Evolutionary conservation across 2,113 vertebrate species (phyloP).

Genomic region (Mugil cephalus): DNA sequence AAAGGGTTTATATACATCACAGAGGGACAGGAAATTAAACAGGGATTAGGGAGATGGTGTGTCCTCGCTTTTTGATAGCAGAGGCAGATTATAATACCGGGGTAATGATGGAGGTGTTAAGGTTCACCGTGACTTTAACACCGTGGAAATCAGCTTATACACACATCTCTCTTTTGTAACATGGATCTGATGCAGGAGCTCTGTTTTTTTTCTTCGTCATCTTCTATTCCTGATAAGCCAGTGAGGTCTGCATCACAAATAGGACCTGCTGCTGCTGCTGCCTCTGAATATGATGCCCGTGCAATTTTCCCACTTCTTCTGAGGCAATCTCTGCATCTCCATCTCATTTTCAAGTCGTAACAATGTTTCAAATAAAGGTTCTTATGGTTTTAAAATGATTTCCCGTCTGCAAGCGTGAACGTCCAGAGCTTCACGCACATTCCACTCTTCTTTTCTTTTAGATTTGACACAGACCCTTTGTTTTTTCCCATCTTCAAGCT

Average conservation of each 20-base stretch:
- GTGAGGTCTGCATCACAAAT: slow-evolving; percentile 28
- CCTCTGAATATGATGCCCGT: slow-evolving; percentile 4
- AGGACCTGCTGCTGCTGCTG: not conserved
- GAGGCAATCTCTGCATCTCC: no score
- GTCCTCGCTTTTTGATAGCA: slow-evolving; percentile 58
- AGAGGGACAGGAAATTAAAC: slow-evolving; percentile 76
- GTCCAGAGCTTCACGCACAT: not conserved
- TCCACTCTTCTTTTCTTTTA: not conserved
- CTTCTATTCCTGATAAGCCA: slow-evolving; percentile 13
- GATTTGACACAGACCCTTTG: slow-evolving; percentile 1
- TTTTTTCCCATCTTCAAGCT: slow-evolving; percentile 16
- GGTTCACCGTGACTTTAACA: slow-evolving; percentile 42
- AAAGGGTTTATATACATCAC: slow-evolving; percentile 58
- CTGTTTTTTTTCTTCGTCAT: not conserved
- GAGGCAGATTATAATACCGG: slow-evolving; percentile 55
- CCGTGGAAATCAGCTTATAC: slow-evolving; percentile 47
- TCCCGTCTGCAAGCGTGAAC: not conserved
- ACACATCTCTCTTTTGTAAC: slow-evolving; percentile 25
- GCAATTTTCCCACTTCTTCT: no score
- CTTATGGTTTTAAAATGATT: no score
- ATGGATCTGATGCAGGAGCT: slow-evolving; percentile 16
- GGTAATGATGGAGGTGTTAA: slow-evolving; percentile 60
- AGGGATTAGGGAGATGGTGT: slow-evolving; percentile 67
- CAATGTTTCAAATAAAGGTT: not conserved
- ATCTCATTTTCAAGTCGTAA: not conserved